Evolutionary conservation across 2,888 invertebrate species (phyloP), one percentile per base, ranked within the genome.

Genomic region (Pheosia gnoma): DNA sequence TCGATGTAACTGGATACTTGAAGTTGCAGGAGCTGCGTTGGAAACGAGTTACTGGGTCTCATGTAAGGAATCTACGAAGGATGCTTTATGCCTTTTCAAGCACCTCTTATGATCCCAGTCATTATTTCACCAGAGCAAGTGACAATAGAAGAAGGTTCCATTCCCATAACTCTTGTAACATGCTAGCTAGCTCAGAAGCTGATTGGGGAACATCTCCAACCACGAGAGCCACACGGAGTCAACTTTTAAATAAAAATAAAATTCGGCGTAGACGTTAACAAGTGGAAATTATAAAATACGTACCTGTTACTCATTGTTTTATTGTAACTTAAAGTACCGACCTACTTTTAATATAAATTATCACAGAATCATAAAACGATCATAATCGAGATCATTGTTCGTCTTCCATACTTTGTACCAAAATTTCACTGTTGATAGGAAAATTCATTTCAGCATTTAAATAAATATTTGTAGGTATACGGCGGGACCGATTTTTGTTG

Each of bases 1-100:
- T 86, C 47, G 77, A 80, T 63, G 74, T 88, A 11, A 69, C 70
- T 8, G 69, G 61, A 55, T 83, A 82, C 57, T 70, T 81, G 61
- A 81, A 80, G 65, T 52, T 87, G 57, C 76, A 85, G 59, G 74
- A 75, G 41, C 75, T 86, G 49, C 72, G 74, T 61, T 88, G 87
- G 88, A 71, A 58, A 36, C 72, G 76, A 58, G 65, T 73, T 6
- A 80, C 80, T 39, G 66, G 68, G 37, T 65, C 68, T 37, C 58
- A 67, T 51, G 65, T 65, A 11, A 53, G 65, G 10, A 66, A 62
- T 57, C 57, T 83, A 4, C 71, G 73, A 43, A 73, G 66, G 47
- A 65, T 82, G 69, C 67, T 87, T 41, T 60, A 68, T 52, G 59
- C 62, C 38, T 55, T 68, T 8, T 78, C 72, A 1, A 65, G 57